Conservation (phyloP, 2,113 vertebrate genomes). For the Taurulus bubalis region DNA sequence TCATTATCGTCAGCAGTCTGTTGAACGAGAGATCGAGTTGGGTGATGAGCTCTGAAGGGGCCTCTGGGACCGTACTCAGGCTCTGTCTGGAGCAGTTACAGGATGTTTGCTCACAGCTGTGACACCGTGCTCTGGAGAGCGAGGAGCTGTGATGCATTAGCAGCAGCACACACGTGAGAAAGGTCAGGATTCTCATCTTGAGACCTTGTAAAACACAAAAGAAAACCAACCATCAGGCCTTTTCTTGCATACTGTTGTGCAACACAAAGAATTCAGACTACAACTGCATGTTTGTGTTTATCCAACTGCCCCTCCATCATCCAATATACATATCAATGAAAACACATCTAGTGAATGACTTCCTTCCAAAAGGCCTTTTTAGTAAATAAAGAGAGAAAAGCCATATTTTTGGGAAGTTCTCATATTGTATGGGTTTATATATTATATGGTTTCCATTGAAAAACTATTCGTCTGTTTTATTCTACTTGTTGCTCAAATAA, state of each 20-base stretch:
- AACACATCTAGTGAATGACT: not conserved
- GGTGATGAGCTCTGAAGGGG: constrained; percentile 57
- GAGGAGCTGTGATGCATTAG: constrained; percentile 7
- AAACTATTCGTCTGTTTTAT: too few relatives aligned
- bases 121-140: constrained; percentile 3
- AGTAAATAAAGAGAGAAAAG: not conserved
- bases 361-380: not conserved
- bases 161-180: constrained; percentile 3
- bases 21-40: constrained; percentile 84
- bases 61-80: constrained; percentile 74
- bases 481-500: not conserved
- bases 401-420: not conserved
- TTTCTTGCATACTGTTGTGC: not conserved
- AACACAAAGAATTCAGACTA: not conserved
- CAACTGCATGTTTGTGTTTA: not conserved
- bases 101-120: constrained; percentile 14
- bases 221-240: not conserved
- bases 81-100: constrained; percentile 78
- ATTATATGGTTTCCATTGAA: too few relatives aligned
- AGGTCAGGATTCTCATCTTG: not conserved
- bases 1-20: constrained; percentile 70
- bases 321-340: not conserved
- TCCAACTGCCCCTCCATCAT: not conserved
- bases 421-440: too few relatives aligned
- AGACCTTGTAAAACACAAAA: constrained; percentile 6